phyloP scores from a whole-genome alignment of 2,888 invertebrate species.

The Amblyjoppa proteus region DNA sequence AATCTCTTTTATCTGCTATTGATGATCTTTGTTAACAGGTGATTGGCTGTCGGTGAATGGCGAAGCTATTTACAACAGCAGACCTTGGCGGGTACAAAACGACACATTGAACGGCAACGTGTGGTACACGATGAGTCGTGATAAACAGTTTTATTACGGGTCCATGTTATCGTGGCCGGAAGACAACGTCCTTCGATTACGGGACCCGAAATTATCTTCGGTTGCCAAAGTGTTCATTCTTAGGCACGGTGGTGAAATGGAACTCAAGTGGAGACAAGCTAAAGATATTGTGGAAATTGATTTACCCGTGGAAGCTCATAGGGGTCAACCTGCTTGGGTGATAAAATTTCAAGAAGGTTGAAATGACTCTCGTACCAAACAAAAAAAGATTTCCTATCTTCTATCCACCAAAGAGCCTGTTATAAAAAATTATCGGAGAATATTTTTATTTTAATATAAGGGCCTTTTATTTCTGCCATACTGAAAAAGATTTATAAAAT shows the following conservation, averaged over 20 bases:
- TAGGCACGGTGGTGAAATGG: constrained; percentile 83
- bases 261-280: constrained; percentile 75
- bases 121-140: constrained; percentile 89
- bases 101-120: constrained; percentile 90
- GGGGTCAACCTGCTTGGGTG: constrained; percentile 81
- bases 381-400: no score
- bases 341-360: constrained; percentile 67
- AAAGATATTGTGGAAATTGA: constrained; percentile 66
- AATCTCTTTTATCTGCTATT: background rate
- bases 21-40: constrained; percentile 72
- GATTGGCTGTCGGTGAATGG: constrained; percentile 94
- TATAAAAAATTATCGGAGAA: background rate
- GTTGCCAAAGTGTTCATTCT: constrained; percentile 1
- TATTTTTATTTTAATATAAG: background rate
- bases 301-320: constrained; percentile 74
- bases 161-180: constrained; percentile 90
- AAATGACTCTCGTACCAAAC: background rate
- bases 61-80: constrained; percentile 92
- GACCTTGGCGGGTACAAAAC: constrained; percentile 93
- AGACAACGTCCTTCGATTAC: constrained; percentile 86
- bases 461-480: constrained; percentile 4
- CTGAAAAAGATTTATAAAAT: constrained; percentile 5
- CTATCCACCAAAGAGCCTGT: no score
- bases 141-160: constrained; percentile 87
- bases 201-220: constrained; percentile 82